Evolutionary conservation across 2,888 invertebrate genomes (phyloP).

Genomic region (Xylophagus ater): DNA sequence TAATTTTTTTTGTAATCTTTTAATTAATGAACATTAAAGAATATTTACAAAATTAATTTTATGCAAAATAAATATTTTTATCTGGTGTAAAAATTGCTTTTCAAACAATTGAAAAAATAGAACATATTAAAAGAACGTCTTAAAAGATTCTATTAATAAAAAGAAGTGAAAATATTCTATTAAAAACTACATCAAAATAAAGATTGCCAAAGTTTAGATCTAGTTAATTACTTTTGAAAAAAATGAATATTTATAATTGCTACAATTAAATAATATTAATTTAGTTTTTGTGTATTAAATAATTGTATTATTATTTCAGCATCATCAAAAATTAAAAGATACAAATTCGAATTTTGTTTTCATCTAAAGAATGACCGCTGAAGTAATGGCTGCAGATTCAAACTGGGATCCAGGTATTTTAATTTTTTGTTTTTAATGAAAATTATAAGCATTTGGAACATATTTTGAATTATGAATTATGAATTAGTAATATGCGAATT

Average conservation of each 20-base stretch:
- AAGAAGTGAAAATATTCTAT: too few relatives aligned
- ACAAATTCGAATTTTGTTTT: not conserved
- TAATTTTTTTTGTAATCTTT: too few relatives aligned
- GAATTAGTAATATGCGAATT: slow-evolving; percentile 1
- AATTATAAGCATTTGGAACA: too few relatives aligned
- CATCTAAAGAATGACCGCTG: slow-evolving; percentile 33
- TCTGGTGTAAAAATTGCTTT: too few relatives aligned
- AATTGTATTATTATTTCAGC: slow-evolving; percentile 1
- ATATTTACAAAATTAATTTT: too few relatives aligned
- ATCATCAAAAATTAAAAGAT: not conserved
- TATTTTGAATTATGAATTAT: slow-evolving; percentile 16
- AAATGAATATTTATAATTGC: too few relatives aligned
- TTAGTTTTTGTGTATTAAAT: not conserved
- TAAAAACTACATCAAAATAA: not conserved
- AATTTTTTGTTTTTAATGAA: too few relatives aligned
- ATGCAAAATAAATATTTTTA: too few relatives aligned
- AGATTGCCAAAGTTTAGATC: not conserved
- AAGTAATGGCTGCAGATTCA: slow-evolving; percentile 38
- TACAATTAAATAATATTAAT: not conserved
- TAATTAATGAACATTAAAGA: too few relatives aligned
- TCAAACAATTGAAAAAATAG: too few relatives aligned
- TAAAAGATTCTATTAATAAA: too few relatives aligned
- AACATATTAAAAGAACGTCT: too few relatives aligned
- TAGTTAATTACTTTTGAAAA: not conserved
- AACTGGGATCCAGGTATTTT: slow-evolving; percentile 42